Evolutionary conservation across 1,140 invertebrate species (phyloP).

Genomic region (Antheraea pernyi): DNA sequence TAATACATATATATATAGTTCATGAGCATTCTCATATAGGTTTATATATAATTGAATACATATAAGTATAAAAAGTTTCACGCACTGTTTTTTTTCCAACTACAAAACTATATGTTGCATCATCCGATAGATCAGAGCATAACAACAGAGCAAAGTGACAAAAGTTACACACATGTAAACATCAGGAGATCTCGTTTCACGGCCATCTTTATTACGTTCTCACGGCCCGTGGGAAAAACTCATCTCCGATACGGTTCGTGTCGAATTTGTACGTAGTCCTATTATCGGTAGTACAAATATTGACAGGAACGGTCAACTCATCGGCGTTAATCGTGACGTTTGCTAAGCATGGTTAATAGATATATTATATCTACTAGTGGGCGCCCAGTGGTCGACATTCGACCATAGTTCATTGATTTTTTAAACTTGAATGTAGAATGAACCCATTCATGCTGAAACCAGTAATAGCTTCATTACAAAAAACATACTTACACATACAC

Average conservation of each 20-base stretch:
- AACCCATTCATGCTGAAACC: too few species aligned
- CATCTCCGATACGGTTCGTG: constrained; percentile 8
- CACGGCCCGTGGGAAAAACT: constrained; percentile 43
- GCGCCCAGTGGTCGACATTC: too few species aligned
- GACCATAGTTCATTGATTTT: too few species aligned
- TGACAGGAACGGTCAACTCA: not conserved
- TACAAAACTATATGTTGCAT: not conserved
- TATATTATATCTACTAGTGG: too few species aligned
- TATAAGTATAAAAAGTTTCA: not conserved
- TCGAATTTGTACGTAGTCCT: constrained; percentile 2
- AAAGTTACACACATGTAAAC: constrained; percentile 9
- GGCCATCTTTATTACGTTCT: constrained; percentile 32
- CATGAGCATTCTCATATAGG: too few species aligned
- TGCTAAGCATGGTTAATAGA: not conserved
- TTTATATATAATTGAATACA: not conserved
- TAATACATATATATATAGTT: too few species aligned
- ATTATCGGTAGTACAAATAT: constrained; percentile 1
- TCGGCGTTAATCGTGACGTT: not conserved
- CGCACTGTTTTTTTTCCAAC: not conserved
- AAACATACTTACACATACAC: too few species aligned
- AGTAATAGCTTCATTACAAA: too few species aligned
- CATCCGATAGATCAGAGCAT: not conserved
- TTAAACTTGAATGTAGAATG: too few species aligned
- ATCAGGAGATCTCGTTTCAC: constrained; percentile 31
- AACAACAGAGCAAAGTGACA: not conserved